Percentiles rank a stretch among this genome's conserved stretches.
Evolutionary conservation across 1,140 invertebrate species (phyloP).

Genomic region (Formica selysi): DNA sequence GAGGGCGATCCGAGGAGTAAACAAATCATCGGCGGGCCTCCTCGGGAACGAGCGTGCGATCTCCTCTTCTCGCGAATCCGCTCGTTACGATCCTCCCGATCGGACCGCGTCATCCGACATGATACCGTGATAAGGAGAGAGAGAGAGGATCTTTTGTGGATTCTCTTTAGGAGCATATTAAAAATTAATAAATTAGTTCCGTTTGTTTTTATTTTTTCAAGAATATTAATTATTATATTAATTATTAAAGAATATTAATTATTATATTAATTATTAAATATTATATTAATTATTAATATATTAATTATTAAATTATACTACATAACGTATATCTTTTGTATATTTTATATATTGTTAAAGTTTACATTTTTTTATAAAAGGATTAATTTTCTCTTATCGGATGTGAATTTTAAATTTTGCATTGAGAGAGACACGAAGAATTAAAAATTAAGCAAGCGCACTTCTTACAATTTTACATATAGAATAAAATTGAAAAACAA

Average conservation of each 20-base stretch:
- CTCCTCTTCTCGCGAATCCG: constrained; percentile 55
- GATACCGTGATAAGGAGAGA: constrained; percentile 10
- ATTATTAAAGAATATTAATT: not conserved
- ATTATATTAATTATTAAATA: not conserved
- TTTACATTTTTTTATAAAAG: not conserved
- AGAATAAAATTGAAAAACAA: not conserved
- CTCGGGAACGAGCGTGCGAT: constrained; percentile 42
- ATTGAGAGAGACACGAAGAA: not conserved
- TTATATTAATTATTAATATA: not conserved
- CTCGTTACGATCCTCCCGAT: constrained; percentile 49
- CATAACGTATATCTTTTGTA: too few relatives aligned
- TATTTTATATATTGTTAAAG: too few relatives aligned
- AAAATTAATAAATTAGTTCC: constrained; percentile 6
- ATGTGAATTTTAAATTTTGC: not conserved
- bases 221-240: too few relatives aligned
- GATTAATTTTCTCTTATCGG: not conserved
- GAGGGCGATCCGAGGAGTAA: constrained; percentile 82
- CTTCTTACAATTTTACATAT: not conserved
- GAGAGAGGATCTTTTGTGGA: not conserved
- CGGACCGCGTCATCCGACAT: constrained; percentile 30
- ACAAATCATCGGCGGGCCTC: constrained; percentile 80
- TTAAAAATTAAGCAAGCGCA: not conserved
- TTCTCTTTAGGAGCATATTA: not conserved
- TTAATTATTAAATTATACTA: not conserved
- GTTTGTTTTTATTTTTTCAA: not conserved